Evolutionary conservation across 2,797 vertebrate species (phyloP), one percentile per base, ranked within the genome.

Genomic region (Oreochromis grahami): DNA sequence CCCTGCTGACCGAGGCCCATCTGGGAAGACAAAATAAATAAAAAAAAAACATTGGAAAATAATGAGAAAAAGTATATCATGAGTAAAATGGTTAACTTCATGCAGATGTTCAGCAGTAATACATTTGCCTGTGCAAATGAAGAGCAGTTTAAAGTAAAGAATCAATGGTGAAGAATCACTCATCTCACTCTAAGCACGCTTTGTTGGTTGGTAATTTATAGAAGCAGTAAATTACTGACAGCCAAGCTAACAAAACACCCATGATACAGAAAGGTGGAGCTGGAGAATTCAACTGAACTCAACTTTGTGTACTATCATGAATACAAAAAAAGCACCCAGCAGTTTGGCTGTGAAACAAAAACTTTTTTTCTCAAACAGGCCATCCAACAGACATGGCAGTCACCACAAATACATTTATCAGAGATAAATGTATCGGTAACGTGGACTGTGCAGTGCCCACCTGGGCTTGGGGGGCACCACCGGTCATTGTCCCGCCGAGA

Each of bases 381-480:
- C 41, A 43, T 5, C 32, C 15, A 38, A 56, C 41, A 72, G 50
- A 78, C 8, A 52, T 8, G 21, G 48, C 72, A 81, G 19, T 48
- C 11, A 80, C 21, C 63, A 85, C 79, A 45, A 65, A 74, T 53
- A 84, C 84, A 88, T 84, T 84, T 77, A 90, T 80, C 78, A 19
- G 45, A 65, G 77, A 86, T 50, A 78, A 70, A 88, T 60, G n/a
- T 60, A 65, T 81, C 12, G 13, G 32, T 82, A 72, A 43, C 76
- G 51, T 26, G 43, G 60, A 78, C 84, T 86, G 65, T 81, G 80
- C 43, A 60, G 84, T 89, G 89, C 92, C 96, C 93, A 98, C 98
- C 98, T 97, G 98, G 98, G 94, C 98, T 99, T 56, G 97, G 97
- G 63, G 97, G 97, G 41, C 97, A 97, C 98, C 98, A 99, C 89